Evolutionary conservation across 35 echinoderm and acorn worm genomes (phyloP).

Genomic region (Hemicentrotus pulcherrimus): DNA sequence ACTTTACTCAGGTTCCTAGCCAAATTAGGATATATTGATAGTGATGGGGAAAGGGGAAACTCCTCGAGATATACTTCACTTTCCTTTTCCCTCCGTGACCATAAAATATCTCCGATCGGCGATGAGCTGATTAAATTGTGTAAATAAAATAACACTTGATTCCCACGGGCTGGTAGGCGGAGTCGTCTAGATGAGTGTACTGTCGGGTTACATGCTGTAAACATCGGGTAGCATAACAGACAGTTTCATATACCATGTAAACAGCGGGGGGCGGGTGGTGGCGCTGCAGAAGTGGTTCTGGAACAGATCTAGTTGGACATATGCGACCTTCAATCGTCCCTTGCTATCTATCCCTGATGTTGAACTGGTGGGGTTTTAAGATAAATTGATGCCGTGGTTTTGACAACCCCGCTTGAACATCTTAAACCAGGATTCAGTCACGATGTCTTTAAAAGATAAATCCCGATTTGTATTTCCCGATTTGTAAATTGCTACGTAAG

Average conservation of each 20-base stretch:
- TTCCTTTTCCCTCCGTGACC: neutral
- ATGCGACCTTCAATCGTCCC: neutral
- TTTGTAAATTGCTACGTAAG: too few relatives aligned
- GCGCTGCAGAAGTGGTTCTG: neutral
- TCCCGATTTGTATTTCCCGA: too few relatives aligned
- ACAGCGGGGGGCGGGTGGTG: neutral
- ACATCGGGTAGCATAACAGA: neutral
- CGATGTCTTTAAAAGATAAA: too few relatives aligned
- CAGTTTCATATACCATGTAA: neutral
- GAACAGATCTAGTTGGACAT: neutral
- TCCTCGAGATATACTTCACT: neutral
- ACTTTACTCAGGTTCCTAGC: neutral
- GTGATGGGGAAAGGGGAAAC: neutral
- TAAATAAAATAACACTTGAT: conserved; percentile 14
- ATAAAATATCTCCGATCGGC: neutral
- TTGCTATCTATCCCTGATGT: neutral
- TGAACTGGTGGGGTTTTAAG: neutral
- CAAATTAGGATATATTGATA: conserved; percentile 7
- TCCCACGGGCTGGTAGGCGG: neutral
- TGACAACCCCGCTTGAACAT: too few relatives aligned
- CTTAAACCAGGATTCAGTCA: too few relatives aligned
- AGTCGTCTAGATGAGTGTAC: neutral
- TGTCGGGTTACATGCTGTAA: neutral
- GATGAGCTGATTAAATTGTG: conserved; percentile 4
- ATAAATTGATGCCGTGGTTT: too few relatives aligned